Conservation (phyloP, 2,113 vertebrate species). For the Todiramphus chloris region DNA sequence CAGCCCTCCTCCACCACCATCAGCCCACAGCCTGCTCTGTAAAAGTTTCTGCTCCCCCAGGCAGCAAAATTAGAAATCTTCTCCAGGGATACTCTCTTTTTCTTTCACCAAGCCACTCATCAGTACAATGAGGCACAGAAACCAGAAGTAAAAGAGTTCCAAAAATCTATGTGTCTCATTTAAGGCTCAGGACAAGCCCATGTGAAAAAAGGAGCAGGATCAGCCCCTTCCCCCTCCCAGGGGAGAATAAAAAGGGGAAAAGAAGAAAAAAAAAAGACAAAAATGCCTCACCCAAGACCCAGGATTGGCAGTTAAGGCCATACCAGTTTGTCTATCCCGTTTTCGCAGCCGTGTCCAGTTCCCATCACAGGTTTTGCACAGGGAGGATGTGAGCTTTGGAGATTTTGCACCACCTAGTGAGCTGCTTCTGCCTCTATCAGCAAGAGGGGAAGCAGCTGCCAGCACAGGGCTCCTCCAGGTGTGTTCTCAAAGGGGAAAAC, state of each 20-base stretch:
- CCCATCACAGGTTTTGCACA: neutral
- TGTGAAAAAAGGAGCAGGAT: no score
- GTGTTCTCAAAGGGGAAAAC: neutral
- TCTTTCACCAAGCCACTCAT: neutral
- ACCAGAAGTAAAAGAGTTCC: neutral
- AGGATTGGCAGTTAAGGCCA: no score
- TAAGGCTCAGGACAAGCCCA: no score
- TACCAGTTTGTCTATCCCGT: neutral
- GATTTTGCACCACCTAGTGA: neutral
- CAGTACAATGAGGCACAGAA: neutral
- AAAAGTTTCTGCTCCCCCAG: slow-evolving; percentile 17
- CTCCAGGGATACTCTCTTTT: slow-evolving; percentile 10
- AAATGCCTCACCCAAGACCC: no score
- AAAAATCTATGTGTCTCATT: neutral
- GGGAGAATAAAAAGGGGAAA: no score
- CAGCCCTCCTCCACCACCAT: slow-evolving; percentile 7
- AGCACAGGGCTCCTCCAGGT: neutral
- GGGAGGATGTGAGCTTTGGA: neutral
- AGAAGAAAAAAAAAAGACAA: no score
- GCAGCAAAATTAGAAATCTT: slow-evolving; percentile 31
- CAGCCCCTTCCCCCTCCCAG: no score
- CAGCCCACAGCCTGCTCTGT: neutral
- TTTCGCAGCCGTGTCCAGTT: neutral
- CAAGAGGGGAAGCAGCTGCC: neutral
- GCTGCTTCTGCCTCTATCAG: neutral